phyloP scores from a whole-genome alignment of 2,113 vertebrate genomes.

The Mesocricetus auratus region DNA sequence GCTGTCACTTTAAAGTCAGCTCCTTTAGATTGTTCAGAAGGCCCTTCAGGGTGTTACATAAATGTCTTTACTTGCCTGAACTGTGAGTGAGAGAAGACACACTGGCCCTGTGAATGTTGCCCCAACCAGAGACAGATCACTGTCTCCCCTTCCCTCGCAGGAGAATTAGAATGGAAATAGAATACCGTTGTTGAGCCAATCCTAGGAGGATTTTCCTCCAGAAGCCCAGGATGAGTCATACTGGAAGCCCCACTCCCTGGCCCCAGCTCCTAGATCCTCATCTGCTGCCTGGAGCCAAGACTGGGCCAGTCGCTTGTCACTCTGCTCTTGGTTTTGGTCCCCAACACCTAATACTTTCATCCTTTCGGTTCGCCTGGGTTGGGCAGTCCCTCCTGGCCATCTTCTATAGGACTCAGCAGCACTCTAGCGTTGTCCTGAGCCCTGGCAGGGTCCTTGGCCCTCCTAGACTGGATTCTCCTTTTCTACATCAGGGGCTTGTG shows the following conservation, averaged over 20 bases:
- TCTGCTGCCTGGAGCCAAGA: not conserved
- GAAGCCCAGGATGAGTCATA: not conserved
- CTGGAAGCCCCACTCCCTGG: not conserved
- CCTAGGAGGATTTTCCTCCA: not conserved
- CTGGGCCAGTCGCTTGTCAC: not conserved
- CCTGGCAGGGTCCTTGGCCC: not conserved
- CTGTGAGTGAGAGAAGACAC: slow-evolving; percentile 4
- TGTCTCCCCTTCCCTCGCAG: not conserved
- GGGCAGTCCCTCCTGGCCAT: not conserved
- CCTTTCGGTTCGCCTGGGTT: too few relatives aligned
- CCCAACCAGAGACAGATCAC: not conserved
- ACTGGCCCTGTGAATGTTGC: not conserved
- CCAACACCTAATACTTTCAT: rapidly evolving
- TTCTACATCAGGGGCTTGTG: not conserved
- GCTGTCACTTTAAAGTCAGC: slow-evolving; percentile 50
- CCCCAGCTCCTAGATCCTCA: not conserved
- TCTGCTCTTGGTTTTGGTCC: not conserved
- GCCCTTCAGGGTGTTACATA: slow-evolving; percentile 28
- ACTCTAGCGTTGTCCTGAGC: not conserved
- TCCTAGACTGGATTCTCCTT: not conserved
- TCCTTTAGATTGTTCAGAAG: slow-evolving; percentile 58
- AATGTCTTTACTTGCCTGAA: slow-evolving; percentile 55
- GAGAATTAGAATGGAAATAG: not conserved
- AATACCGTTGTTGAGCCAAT: not conserved
- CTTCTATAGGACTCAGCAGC: too few relatives aligned